Evolutionary conservation across 2,797 vertebrate genomes (phyloP).

Genomic region (Muscicapa striata): DNA sequence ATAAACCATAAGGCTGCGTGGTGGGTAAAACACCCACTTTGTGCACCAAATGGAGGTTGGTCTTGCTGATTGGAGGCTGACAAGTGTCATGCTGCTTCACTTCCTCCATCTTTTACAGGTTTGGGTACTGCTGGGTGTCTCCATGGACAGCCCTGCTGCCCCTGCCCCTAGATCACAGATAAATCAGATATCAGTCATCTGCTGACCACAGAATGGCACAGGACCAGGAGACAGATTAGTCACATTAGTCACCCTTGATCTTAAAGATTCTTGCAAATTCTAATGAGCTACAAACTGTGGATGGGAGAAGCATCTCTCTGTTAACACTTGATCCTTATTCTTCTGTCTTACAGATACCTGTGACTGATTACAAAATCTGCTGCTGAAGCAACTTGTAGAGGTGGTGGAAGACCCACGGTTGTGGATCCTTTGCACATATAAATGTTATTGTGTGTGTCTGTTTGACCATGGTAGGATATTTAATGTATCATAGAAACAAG

Average conservation of each 20-base stretch:
- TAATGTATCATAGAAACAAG: neutral
- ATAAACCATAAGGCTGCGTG: neutral
- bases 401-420: neutral
- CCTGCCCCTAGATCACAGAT: neutral
- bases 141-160: neutral
- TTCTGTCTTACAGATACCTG: slow-evolving; percentile 47
- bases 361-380: neutral
- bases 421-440: slow-evolving; percentile 9
- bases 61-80: neutral
- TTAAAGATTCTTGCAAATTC: neutral
- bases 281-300: neutral
- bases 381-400: neutral
- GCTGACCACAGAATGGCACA: neutral
- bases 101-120: neutral
- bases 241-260: neutral
- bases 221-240: neutral
- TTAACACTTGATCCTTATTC: neutral
- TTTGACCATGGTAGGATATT: slow-evolving; percentile 35
- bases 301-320: neutral
- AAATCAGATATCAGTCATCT: neutral
- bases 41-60: neutral
- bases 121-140: neutral
- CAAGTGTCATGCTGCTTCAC: neutral
- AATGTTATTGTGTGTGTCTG: slow-evolving; percentile 37
- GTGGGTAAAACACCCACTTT: neutral